Conservation (phyloP, 2,113 vertebrate genomes). For the Oplegnathus fasciatus region DNA sequence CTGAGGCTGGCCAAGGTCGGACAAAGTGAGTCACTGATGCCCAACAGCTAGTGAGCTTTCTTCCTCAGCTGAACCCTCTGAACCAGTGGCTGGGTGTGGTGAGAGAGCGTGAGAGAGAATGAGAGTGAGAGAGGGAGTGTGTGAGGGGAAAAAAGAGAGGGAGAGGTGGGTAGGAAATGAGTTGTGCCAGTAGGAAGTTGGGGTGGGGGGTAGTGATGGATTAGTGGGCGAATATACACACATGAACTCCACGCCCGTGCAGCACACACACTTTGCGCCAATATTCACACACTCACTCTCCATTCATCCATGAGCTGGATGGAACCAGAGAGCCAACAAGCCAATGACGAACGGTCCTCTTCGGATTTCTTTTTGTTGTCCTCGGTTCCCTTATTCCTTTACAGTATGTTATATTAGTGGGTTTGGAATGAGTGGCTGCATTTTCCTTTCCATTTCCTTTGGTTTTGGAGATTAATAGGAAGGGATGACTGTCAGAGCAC, state of each 20-base stretch:
- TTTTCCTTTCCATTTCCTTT: slow-evolving; percentile 48
- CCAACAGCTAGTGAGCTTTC: slow-evolving; percentile 64
- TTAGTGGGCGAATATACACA: slow-evolving; percentile 53
- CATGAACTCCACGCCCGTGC: slow-evolving; percentile 31
- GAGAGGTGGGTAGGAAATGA: slow-evolving; percentile 58
- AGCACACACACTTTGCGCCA: slow-evolving; percentile 30
- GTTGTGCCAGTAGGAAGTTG: slow-evolving; percentile 74
- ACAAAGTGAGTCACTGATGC: slow-evolving; percentile 78
- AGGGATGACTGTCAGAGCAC: slow-evolving; percentile 28
- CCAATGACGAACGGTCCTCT: slow-evolving; percentile 8
- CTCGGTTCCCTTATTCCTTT: slow-evolving; percentile 29
- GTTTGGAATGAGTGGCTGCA: slow-evolving; percentile 13
- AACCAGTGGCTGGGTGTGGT: slow-evolving; percentile 72
- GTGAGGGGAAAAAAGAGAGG: slow-evolving; percentile 19
- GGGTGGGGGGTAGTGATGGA: slow-evolving; percentile 60
- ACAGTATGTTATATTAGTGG: slow-evolving; percentile 21
- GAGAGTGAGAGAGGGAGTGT: slow-evolving; percentile 24
- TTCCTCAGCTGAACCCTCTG: slow-evolving; percentile 75
- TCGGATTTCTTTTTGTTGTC: slow-evolving; percentile 30
- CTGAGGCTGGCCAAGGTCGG: slow-evolving; percentile 60
- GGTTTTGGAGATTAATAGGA: slow-evolving; percentile 40
- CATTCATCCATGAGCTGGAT: slow-evolving; percentile 37
- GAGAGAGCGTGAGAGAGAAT: slow-evolving; percentile 35
- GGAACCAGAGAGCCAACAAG: slow-evolving; percentile 29
- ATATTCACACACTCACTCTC: slow-evolving; percentile 33